Percentiles rank a stretch among this genome's conserved stretches.
These are phyloP conservation scores for Orbicella faveolata DNA, from an alignment of 64 coral and sea anemone genomes.

Conservation along the genomic window DNA sequence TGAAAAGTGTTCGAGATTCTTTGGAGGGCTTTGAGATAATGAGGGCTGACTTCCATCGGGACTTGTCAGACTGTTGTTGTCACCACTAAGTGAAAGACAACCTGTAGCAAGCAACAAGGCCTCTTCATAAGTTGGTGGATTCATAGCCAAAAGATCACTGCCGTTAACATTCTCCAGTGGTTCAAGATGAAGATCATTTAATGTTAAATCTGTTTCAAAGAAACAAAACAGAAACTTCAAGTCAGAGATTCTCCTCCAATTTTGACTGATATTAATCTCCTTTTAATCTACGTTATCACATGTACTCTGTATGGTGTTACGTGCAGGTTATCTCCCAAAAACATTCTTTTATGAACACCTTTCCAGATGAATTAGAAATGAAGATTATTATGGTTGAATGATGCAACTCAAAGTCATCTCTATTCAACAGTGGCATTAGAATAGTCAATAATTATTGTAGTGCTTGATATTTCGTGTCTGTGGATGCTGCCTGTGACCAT, in stretches of 20 bases:
- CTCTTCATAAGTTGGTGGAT: slow-evolving; percentile 84
- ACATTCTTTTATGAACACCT: too few relatives aligned
- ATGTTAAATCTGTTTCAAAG: slow-evolving; percentile 30
- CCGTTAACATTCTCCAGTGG: slow-evolving; percentile 13
- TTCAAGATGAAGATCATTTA: slow-evolving; percentile 23
- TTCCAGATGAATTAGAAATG: too few relatives aligned
- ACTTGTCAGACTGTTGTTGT: slow-evolving; percentile 50
- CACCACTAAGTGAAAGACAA: slow-evolving; percentile 55
- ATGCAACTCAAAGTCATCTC: too few relatives aligned
- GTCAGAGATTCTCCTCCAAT: neutral
- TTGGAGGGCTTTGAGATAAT: slow-evolving; percentile 66
- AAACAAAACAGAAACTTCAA: neutral
- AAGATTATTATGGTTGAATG: too few relatives aligned
- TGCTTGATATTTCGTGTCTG: too few relatives aligned
- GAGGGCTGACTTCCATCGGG: slow-evolving; percentile 62
- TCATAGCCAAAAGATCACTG: slow-evolving; percentile 50
- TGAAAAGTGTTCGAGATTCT: slow-evolving; percentile 71
- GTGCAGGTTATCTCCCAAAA: too few relatives aligned
- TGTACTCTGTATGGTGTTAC: too few relatives aligned
- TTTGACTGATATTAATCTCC: too few relatives aligned
- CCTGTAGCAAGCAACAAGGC: slow-evolving; percentile 66
- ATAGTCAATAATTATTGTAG: too few relatives aligned
- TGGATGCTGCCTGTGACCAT: too few relatives aligned
- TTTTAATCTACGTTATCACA: too few relatives aligned
- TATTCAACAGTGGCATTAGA: too few relatives aligned